phyloP scores from a whole-genome alignment of 2,113 vertebrate species.

The Atrichornis clamosus region DNA sequence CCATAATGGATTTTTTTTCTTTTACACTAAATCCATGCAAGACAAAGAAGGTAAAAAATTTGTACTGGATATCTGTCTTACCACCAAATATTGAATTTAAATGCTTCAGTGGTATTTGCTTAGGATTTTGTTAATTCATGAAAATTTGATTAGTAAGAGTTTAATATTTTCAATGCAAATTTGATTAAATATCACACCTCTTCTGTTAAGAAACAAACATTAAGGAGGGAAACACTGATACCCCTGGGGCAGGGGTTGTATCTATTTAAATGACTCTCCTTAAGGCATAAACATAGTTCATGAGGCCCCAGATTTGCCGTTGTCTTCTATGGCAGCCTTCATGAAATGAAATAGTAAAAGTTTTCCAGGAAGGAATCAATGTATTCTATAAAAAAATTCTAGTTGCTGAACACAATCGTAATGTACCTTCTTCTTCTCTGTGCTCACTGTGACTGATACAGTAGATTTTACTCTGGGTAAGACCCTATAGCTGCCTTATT shows the following conservation, averaged over 20 bases:
- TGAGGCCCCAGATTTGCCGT: neutral
- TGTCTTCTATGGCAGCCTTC: neutral
- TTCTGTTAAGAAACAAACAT: neutral
- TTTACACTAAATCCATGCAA: neutral
- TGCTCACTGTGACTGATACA: neutral
- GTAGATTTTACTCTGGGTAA: neutral
- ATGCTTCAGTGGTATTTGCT: neutral
- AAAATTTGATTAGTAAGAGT: neutral
- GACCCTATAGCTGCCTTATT: neutral
- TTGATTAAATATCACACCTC: neutral
- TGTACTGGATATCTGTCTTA: neutral
- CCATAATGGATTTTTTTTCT: neutral
- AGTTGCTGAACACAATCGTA: neutral
- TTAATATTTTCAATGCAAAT: neutral
- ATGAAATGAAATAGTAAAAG: neutral
- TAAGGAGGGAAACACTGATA: neutral
- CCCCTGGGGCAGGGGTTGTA: fast-evolving
- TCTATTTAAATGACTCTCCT: neutral
- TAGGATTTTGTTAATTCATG: neutral
- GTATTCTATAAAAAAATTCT: neutral
- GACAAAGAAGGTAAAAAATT: neutral
- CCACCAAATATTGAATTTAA: neutral
- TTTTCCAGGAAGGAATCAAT: neutral
- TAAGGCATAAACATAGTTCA: neutral
- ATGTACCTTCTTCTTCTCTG: neutral